Conservation (phyloP, 1,140 invertebrate species). For the Melanaphis sacchari region DNA sequence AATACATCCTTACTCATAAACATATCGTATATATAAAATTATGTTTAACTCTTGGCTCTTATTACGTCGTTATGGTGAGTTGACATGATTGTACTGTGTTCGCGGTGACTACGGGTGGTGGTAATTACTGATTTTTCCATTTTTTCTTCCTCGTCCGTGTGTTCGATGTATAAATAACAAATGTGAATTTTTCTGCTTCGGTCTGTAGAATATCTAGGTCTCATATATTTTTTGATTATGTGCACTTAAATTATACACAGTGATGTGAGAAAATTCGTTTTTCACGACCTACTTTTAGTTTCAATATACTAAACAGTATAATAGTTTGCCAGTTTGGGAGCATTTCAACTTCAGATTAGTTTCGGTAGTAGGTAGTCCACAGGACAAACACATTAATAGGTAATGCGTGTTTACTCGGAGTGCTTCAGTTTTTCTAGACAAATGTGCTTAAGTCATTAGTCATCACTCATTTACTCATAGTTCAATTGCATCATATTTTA, state of each 20-base stretch:
- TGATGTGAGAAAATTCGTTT: slow-evolving; percentile 45
- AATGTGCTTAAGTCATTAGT: neutral
- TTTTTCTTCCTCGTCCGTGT: neutral
- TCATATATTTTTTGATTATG: slow-evolving; percentile 5
- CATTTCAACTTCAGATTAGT: neutral
- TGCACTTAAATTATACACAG: neutral
- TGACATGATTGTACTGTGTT: slow-evolving; percentile 13
- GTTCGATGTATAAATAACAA: neutral
- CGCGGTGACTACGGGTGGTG: neutral
- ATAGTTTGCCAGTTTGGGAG: neutral
- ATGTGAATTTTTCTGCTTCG: slow-evolving; percentile 17
- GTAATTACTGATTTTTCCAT: neutral
- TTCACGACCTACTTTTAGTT: slow-evolving; percentile 35
- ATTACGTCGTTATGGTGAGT: neutral
- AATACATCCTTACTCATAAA: neutral
- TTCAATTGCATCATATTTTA: neutral
- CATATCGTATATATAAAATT: neutral
- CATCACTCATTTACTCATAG: neutral
- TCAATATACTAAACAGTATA: neutral
- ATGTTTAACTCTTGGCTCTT: neutral
- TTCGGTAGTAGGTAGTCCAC: neutral
- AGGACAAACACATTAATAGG: neutral
- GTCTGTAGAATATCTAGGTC: slow-evolving; percentile 20
- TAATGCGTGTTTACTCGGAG: neutral
- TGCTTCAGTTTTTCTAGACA: neutral